phyloP scores from a whole-genome alignment of 2,888 invertebrate genomes.

The Boloria euphrosyne region DNA sequence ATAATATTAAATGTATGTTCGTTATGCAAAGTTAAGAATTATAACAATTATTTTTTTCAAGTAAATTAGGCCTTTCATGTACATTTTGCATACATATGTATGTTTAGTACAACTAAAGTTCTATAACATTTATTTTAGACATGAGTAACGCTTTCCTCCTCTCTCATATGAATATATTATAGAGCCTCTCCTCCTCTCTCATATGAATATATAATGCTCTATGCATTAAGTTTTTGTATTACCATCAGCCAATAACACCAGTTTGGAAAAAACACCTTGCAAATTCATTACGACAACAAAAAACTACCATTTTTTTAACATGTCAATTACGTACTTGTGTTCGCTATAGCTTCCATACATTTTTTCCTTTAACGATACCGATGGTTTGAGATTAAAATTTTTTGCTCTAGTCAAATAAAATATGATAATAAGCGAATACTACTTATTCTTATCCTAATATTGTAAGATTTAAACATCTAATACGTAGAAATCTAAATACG shows the following conservation, averaged over 20 bases:
- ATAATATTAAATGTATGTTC: no score
- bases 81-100: no score
- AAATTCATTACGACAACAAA: slow-evolving; percentile 16
- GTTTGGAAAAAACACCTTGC: not conserved
- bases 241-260: not conserved
- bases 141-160: not conserved
- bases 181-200: not conserved
- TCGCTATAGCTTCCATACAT: slow-evolving; percentile 4
- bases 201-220: slow-evolving; percentile 2
- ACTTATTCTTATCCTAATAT: not conserved
- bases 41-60: no score
- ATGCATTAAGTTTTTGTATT: slow-evolving; percentile 1
- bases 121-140: not conserved
- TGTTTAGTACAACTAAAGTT: no score
- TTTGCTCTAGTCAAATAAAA: slow-evolving; percentile 7
- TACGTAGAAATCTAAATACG: no score
- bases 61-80: no score
- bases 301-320: not conserved
- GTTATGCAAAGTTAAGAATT: no score
- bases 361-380: not conserved
- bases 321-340: not conserved
- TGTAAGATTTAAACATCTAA: no score
- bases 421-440: not conserved
- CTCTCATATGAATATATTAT: no score
- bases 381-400: slow-evolving; percentile 4